Percentiles rank a stretch among this genome's conserved stretches.
Evolutionary conservation across 2,113 vertebrate species (phyloP).

Genomic region (Hystrix brachyura): DNA sequence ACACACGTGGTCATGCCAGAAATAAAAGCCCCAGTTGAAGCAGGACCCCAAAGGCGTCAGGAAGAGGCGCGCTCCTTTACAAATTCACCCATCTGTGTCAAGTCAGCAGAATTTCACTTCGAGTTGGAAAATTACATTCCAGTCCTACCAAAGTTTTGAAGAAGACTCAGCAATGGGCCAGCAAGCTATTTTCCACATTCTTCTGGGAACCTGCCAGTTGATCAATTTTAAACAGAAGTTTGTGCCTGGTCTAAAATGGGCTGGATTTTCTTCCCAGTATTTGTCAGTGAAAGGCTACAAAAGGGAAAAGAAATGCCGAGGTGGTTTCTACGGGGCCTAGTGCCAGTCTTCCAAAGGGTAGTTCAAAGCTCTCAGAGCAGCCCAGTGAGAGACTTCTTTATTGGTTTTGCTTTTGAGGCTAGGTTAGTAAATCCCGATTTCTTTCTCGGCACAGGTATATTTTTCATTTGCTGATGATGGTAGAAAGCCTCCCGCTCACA

Average conservation of each 20-base stretch:
- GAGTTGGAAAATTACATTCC: neutral
- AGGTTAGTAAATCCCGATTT: constrained; percentile 70
- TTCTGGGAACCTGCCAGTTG: neutral
- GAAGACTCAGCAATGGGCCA: neutral
- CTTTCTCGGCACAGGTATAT: constrained; percentile 75
- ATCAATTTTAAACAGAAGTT: neutral
- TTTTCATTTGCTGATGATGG: constrained; percentile 84
- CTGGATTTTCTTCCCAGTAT: neutral
- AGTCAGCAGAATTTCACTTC: constrained; percentile 36
- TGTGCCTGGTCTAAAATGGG: neutral
- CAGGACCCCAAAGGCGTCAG: constrained; percentile 28
- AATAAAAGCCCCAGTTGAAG: neutral
- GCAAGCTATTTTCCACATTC: neutral
- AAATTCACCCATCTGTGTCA: neutral
- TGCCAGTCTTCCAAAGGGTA: constrained; percentile 53
- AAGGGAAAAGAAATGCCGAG: neutral
- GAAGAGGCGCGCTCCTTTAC: constrained; percentile 45
- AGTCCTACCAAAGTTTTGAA: constrained; percentile 6
- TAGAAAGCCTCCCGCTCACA: constrained; percentile 85
- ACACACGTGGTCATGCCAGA: neutral
- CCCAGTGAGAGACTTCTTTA: constrained; percentile 71
- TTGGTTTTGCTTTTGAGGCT: constrained; percentile 70
- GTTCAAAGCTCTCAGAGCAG: constrained; percentile 62
- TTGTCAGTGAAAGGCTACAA: neutral
- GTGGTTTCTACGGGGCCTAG: constrained; percentile 29